Evolutionary conservation across 2,113 vertebrate species (phyloP), one percentile per base, ranked within the genome.

Genomic region (Nothobranchius furzeri): DNA sequence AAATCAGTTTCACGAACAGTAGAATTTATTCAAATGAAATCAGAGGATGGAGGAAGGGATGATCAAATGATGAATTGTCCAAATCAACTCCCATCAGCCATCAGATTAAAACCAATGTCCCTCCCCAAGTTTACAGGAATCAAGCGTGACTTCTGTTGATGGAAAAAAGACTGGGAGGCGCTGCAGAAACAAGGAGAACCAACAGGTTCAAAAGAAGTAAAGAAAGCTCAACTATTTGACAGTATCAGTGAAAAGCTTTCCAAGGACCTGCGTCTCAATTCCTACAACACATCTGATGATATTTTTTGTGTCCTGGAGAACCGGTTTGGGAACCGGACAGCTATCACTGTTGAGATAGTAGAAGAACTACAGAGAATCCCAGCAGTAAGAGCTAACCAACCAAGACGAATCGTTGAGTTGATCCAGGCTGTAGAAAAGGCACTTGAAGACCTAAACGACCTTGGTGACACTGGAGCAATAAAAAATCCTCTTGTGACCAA

Each of bases 171-270:
- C 47, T 48, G 47, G 47, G 13, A 48, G 47, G 5, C 47, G 3
- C 51, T 53, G 12, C 51, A 53, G 51, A 53, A 24, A 9, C 51
- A 53, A 53, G 51, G 51, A 53, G 51, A 53, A 53, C 51, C 51
- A 2, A 25, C 51, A 25, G 51, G 51, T 20, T 25, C 51, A 53
- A 20, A 20, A 20, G 20, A 20, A 20, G 20, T 20, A 20, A 20
- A 20, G 20, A 20, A 20, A 1, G 20, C 20, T 7, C 57, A 14
- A 7, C 12, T 45, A 25, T 12, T 59, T 0, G 40, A 59, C 17
- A 59, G 57, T 14, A 2, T 59, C 3, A 42, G 45, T 45, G 17
- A 45, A 0, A 24, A 45, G 25, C 24, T 59, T 2, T 43, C 12
- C 1, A 45, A 17, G 42, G 40, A 59, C 1, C 17, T 59, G 1